These are phyloP conservation scores for Ceryle rudis DNA, from an alignment of 2,797 vertebrate genomes.

Conservation along the genomic window DNA sequence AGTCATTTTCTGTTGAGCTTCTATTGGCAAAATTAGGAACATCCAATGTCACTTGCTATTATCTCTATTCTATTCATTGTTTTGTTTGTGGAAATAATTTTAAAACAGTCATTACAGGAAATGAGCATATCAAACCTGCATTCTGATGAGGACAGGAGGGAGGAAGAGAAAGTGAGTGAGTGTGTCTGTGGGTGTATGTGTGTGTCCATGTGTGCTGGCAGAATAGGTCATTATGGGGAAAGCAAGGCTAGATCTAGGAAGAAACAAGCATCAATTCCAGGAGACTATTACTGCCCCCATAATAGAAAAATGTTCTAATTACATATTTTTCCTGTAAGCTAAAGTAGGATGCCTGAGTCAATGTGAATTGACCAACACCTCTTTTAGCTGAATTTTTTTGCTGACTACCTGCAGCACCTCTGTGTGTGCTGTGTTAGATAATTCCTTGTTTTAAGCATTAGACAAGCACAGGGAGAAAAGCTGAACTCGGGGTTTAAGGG, in stretches of 20 bases:
- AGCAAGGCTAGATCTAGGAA: background rate
- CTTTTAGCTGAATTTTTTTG: background rate
- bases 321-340: background rate
- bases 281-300: background rate
- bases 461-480: background rate
- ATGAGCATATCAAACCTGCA: background rate
- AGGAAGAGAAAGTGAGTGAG: background rate
- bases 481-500: background rate
- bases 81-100: conserved; percentile 4
- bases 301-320: background rate
- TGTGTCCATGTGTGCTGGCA: background rate
- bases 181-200: no score
- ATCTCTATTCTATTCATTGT: background rate
- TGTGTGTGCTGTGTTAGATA: background rate
- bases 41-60: background rate
- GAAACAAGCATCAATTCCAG: background rate
- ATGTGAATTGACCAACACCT: background rate
- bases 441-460: background rate
- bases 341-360: background rate
- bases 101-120: background rate
- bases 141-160: background rate
- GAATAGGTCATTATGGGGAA: background rate
- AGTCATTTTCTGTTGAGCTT: background rate
- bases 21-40: conserved; percentile 13
- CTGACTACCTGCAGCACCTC: background rate